These are phyloP conservation scores for Hesperia comma DNA, from an alignment of 2,888 invertebrate species.

Conservation along the genomic window DNA sequence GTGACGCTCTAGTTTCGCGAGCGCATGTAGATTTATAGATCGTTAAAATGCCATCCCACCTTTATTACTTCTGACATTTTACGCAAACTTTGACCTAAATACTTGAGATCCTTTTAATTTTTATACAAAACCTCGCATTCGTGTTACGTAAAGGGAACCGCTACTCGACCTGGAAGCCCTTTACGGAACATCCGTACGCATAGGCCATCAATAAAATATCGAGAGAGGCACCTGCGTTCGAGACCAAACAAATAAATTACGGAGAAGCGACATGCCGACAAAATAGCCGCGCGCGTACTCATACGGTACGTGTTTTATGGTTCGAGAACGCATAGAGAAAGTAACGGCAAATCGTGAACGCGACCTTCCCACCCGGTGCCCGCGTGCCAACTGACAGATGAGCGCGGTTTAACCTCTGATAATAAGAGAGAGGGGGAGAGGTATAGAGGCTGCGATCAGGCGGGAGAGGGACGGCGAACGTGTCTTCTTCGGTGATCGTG, in stretches of 20 bases:
- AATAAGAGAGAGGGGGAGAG: slow-evolving; percentile 74
- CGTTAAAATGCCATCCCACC: slow-evolving; percentile 49
- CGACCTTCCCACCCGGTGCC: slow-evolving; percentile 76
- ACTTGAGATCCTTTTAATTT: slow-evolving; percentile 40
- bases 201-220: slow-evolving; percentile 52
- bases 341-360: slow-evolving; percentile 67
- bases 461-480: slow-evolving; percentile 64
- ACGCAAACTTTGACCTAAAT: slow-evolving; percentile 61
- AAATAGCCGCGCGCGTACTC: slow-evolving; percentile 60
- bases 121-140: slow-evolving; percentile 18
- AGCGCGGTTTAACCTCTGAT: slow-evolving; percentile 81
- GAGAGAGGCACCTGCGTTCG: slow-evolving; percentile 60
- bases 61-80: slow-evolving; percentile 51
- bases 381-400: slow-evolving; percentile 81
- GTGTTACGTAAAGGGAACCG: slow-evolving; percentile 38
- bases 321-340: slow-evolving; percentile 64
- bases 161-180: slow-evolving; percentile 43
- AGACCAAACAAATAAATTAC: slow-evolving; percentile 64
- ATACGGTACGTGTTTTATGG: slow-evolving; percentile 74
- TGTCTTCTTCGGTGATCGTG: slow-evolving; percentile 83
- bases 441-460: slow-evolving; percentile 48
- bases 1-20: slow-evolving; percentile 64
- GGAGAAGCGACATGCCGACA: slow-evolving; percentile 58
- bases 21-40: slow-evolving; percentile 49
- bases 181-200: slow-evolving; percentile 43